Evolutionary conservation across 2,797 vertebrate genomes (phyloP), one percentile per base, ranked within the genome.

Genomic region (Enteromius trimaculatus): DNA sequence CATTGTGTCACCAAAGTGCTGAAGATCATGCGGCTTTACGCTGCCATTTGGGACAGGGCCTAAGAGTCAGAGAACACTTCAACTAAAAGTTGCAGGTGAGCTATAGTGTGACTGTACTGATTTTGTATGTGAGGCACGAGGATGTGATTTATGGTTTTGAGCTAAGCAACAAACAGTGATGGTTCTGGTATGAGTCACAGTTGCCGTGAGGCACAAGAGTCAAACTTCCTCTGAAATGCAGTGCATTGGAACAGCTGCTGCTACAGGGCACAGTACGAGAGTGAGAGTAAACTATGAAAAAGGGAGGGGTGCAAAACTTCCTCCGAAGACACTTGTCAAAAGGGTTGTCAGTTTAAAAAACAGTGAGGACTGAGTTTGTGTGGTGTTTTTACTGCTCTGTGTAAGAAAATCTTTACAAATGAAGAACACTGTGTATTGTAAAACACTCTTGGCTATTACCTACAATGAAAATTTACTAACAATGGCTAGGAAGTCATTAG

Each of bases 181-280:
- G 66, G 39, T 77, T 77, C 53, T 85, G 76, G 82, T 58, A 77
- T 80, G 77, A 85, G 78, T 86, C 83, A 85, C 60, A 80, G 49
- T 58, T 34, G 49, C 72, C 34, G 70, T 80, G 21, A 34, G 19
- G 64, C 60, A 72, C 42, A 58, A 62, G 2, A 82, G 55, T 60
- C 71, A 60, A 31, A 47, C 21, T 8, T 42, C 21, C 29, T 62
- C 37, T 76, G 16, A 44, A n/a, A 58, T n/a, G 39, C 26, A 69
- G 21, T 77, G 65, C 16, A 78, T 79, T 62, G 69, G 75, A 72
- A 71, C 83, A 85, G 75, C 71, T 70, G 55, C 74, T 79, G 72
- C 84, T 79, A 64, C 55, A 81, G 70, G 49, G 77, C 60, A 79
- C 49, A 42, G 42, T 64, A 49, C 1, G 0, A 71, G 71, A 68